phyloP scores from a whole-genome alignment of 2,888 invertebrate species.

The Tetropium fuscum region DNA sequence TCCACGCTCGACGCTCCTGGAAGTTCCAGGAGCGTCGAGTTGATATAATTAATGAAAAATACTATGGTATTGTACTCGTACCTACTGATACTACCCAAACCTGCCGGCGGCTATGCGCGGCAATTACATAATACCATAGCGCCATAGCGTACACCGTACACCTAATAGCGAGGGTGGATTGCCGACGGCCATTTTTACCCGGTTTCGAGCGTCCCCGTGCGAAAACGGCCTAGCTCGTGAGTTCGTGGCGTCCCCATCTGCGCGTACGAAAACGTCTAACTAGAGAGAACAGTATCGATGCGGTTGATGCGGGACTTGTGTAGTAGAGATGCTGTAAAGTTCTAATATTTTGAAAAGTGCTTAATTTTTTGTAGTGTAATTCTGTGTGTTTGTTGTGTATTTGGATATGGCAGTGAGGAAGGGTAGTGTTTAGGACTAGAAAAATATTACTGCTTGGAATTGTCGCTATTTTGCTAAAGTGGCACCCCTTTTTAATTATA shows the following conservation, averaged over 20 bases:
- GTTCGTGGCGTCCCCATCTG: slow-evolving; percentile 50
- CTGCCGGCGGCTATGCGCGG: slow-evolving; percentile 7
- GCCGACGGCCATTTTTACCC: slow-evolving; percentile 52
- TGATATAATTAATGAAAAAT: slow-evolving; percentile 2
- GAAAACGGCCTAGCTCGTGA: slow-evolving; percentile 40
- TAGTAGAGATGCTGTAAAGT: slow-evolving; percentile 51
- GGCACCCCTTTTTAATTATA: slow-evolving; percentile 16
- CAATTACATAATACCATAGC: slow-evolving; percentile 45
- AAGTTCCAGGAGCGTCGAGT: neutral
- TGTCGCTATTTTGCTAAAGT: slow-evolving; percentile 7
- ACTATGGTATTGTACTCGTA: no score
- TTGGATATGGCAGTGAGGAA: slow-evolving; percentile 41
- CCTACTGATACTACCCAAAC: neutral
- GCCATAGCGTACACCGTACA: no score
- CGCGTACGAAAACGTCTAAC: slow-evolving; percentile 44
- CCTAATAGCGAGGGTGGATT: slow-evolving; percentile 53
- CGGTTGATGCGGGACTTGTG: slow-evolving; percentile 52
- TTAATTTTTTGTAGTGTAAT: slow-evolving; percentile 37
- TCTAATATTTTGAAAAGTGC: slow-evolving; percentile 39
- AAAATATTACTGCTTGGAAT: slow-evolving; percentile 17
- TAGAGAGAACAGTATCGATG: slow-evolving; percentile 49
- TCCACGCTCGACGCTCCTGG: no score
- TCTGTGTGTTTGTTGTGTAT: slow-evolving; percentile 39
- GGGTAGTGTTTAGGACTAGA: slow-evolving; percentile 33
- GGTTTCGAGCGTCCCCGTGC: slow-evolving; percentile 43